phyloP scores from a whole-genome alignment of 2,888 invertebrate species.

The Timema cristinae region DNA sequence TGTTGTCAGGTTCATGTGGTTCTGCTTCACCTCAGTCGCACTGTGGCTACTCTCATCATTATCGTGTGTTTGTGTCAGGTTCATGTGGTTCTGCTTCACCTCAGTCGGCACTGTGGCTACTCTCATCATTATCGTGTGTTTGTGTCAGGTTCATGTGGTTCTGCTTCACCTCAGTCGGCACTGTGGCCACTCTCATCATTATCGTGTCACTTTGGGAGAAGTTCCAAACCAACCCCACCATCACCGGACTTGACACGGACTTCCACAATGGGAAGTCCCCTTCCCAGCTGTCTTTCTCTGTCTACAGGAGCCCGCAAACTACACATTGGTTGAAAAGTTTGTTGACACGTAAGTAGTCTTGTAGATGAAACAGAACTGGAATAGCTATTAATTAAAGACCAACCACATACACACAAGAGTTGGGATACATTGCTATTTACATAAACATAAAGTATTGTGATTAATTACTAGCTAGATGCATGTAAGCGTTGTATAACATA shows the following conservation, averaged over 20 bases:
- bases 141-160: conserved; percentile 72
- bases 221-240: conserved; percentile 78
- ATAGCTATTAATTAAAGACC: too few relatives aligned
- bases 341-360: conserved; percentile 18
- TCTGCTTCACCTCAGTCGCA: too few relatives aligned
- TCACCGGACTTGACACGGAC: conserved; percentile 70
- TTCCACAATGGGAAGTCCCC: conserved; percentile 76
- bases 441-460: too few relatives aligned
- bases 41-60: too few relatives aligned
- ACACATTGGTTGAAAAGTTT: conserved; percentile 45
- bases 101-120: too few relatives aligned
- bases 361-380: too few relatives aligned
- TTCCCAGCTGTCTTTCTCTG: conserved; percentile 72
- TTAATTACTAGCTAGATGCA: too few relatives aligned
- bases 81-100: too few relatives aligned
- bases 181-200: conserved; percentile 69
- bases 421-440: too few relatives aligned
- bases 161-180: conserved; percentile 61
- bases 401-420: background rate
- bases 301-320: conserved; percentile 53
- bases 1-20: too few relatives aligned
- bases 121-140: background rate
- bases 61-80: too few relatives aligned
- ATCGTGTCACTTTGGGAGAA: conserved; percentile 77
- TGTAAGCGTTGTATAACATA: too few relatives aligned